These are phyloP conservation scores for Vireo altiloquus DNA, from an alignment of 2,113 vertebrate species.

Conservation along the genomic window DNA sequence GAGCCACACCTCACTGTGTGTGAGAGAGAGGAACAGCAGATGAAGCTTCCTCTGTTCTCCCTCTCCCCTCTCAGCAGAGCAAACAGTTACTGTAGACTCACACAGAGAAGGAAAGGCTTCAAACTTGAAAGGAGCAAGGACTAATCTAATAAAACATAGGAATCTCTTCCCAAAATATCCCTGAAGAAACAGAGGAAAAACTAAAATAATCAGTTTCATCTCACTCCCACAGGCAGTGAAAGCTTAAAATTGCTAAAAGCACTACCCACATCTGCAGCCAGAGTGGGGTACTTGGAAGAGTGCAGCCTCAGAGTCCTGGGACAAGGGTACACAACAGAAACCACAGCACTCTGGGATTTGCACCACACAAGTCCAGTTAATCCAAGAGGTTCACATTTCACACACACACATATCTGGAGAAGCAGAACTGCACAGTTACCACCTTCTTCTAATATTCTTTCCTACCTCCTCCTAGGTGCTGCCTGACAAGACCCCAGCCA, in stretches of 20 bases:
- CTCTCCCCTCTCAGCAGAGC: neutral
- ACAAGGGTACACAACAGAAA: neutral
- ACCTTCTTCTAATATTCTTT: neutral
- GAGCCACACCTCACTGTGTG: neutral
- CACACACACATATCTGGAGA: neutral
- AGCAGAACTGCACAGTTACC: neutral
- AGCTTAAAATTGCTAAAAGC: neutral
- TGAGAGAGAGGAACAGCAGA: neutral
- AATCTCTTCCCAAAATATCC: neutral
- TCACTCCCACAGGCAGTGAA: neutral
- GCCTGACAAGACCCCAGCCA: neutral
- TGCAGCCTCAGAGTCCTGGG: neutral
- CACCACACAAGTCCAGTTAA: neutral
- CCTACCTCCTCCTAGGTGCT: neutral
- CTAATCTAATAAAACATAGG: neutral
- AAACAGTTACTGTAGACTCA: neutral
- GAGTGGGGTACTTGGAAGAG: neutral
- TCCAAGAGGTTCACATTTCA: neutral
- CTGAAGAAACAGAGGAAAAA: neutral
- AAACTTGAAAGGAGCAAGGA: neutral
- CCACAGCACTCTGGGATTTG: neutral
- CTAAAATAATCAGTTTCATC: neutral
- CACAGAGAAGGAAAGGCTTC: neutral
- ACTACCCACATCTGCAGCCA: neutral
- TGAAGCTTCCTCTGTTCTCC: neutral